Percentiles rank a stretch among this genome's conserved stretches.
phyloP scores from a whole-genome alignment of 2,888 invertebrate species.

The Drosophila melanosoma region DNA sequence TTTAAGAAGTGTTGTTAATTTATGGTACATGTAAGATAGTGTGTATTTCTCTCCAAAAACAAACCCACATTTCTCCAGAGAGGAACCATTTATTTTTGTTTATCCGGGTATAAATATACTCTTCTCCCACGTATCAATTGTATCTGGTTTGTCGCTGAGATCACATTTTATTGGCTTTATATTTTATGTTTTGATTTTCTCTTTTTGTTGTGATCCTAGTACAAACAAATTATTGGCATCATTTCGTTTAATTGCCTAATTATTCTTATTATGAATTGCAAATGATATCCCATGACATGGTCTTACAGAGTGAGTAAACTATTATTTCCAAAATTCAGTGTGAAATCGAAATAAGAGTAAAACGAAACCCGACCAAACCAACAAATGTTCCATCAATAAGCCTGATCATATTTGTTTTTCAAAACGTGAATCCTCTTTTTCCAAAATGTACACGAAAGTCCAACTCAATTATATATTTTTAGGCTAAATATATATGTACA shows the following conservation, averaged over 20 bases:
- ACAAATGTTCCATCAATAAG: constrained; percentile 6
- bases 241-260: constrained; percentile 44
- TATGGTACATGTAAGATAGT: constrained; percentile 7
- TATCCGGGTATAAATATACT: background rate
- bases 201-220: constrained; percentile 9
- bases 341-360: constrained; percentile 14
- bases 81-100: background rate
- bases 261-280: constrained; percentile 52
- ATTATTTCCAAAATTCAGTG: constrained; percentile 24
- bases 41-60: background rate
- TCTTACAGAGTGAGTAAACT: constrained; percentile 74
- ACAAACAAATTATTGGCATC: constrained; percentile 34
- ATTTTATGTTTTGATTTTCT: constrained; percentile 6
- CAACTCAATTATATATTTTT: constrained; percentile 7
- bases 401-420: background rate
- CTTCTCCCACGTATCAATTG: background rate
- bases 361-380: constrained; percentile 7
- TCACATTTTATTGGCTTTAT: constrained; percentile 20
- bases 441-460: constrained; percentile 20
- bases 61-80: background rate
- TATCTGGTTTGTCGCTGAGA: background rate
- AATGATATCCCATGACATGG: constrained; percentile 62
- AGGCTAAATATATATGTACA: constrained; percentile 39
- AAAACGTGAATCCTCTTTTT: background rate
- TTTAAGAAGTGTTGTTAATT: constrained; percentile 57